Conservation (phyloP, 2,888 invertebrate species). For the Digitonthophagus gazella region DNA sequence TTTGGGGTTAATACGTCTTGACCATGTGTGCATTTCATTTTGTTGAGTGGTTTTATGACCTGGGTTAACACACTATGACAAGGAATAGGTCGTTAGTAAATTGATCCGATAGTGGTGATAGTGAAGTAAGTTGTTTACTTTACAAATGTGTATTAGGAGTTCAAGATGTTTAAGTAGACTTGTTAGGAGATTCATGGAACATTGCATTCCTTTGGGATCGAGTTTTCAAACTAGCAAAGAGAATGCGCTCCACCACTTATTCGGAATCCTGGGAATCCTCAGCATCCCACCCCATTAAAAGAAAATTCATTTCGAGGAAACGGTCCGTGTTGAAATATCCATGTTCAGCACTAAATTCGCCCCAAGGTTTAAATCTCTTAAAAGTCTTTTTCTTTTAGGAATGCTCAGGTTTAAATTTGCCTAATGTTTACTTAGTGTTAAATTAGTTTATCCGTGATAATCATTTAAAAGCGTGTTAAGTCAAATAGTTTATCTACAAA, state of each 20-base stretch:
- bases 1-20: not conserved
- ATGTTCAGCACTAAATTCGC: not conserved
- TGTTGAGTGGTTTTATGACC: not conserved
- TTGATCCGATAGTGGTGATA: not conserved
- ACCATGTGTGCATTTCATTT: not conserved
- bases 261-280: not conserved
- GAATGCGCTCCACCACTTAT: not conserved
- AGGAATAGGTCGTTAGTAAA: not conserved
- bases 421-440: not conserved
- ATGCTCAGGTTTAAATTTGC: not conserved
- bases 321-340: not conserved
- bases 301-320: not conserved
- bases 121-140: no score
- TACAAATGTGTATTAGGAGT: no score
- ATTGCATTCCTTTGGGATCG: not conserved
- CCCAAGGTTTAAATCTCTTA: not conserved
- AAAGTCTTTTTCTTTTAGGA: not conserved
- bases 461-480: no score
- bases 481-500: no score
- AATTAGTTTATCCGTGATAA: not conserved
- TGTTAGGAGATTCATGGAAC: no score
- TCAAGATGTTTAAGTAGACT: no score
- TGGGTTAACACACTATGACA: not conserved
- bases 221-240: not conserved
- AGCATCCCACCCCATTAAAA: not conserved